Evolutionary conservation across 2,888 invertebrate species (phyloP).

Genomic region (Synanthedon tipuliformis): DNA sequence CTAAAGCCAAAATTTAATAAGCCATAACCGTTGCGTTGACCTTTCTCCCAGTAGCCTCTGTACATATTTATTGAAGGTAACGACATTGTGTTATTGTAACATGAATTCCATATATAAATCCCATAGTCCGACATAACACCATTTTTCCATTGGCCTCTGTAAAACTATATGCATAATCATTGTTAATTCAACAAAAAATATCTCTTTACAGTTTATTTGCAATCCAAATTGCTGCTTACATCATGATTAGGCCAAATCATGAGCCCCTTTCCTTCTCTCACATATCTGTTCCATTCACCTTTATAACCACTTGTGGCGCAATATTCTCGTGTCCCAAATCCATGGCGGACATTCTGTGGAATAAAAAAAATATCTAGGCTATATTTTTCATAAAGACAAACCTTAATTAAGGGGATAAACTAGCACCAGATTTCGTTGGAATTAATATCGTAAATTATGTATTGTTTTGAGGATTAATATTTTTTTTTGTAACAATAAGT

Average conservation of each 20-base stretch:
- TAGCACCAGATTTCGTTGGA: no score
- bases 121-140: slow-evolving; percentile 71
- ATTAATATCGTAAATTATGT: no score
- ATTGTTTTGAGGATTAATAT: no score
- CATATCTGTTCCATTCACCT: slow-evolving; percentile 65
- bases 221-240: slow-evolving; percentile 31
- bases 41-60: slow-evolving; percentile 68
- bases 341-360: slow-evolving; percentile 47
- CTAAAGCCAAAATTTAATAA: slow-evolving; percentile 57
- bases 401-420: no score
- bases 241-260: slow-evolving; percentile 74
- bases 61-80: slow-evolving; percentile 63
- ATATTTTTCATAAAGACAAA: no score
- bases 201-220: neutral
- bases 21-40: slow-evolving; percentile 65
- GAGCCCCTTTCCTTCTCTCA: slow-evolving; percentile 67
- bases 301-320: slow-evolving; percentile 53
- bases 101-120: slow-evolving; percentile 69
- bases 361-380: no score
- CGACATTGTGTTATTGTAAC: slow-evolving; percentile 62
- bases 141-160: slow-evolving; percentile 70
- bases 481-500: no score
- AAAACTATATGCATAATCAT: slow-evolving; percentile 41
- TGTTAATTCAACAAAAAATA: no score
- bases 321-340: slow-evolving; percentile 53